phyloP scores from a whole-genome alignment of 2,797 vertebrate genomes.

The Hydrophis major region DNA sequence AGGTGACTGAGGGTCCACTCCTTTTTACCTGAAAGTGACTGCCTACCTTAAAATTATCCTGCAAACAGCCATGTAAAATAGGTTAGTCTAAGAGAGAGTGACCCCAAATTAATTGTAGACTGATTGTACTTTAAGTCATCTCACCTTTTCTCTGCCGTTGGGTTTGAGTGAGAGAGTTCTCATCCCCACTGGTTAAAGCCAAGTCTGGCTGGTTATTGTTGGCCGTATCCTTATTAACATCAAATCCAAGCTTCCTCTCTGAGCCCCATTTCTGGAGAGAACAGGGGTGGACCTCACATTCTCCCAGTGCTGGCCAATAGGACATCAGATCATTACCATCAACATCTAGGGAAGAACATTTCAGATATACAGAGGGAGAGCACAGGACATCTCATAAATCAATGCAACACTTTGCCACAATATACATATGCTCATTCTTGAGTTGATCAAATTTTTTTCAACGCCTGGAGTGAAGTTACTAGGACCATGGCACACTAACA shows the following conservation, averaged over 20 bases:
- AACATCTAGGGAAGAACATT: constrained; percentile 76
- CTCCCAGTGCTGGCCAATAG: constrained; percentile 94
- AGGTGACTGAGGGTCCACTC: not conserved
- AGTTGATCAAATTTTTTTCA: not conserved
- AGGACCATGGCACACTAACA: not conserved
- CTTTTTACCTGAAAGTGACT: not conserved
- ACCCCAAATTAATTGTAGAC: not conserved
- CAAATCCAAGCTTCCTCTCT: constrained; percentile 89
- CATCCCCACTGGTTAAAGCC: constrained; percentile 95
- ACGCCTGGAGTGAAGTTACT: not conserved
- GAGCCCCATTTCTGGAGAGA: constrained; percentile 98
- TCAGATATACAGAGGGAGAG: constrained; percentile 27
- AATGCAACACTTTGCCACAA: not conserved
- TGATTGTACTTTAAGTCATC: fast-evolving
- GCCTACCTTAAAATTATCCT: not conserved
- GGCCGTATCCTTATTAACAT: constrained; percentile 90
- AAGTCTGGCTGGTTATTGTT: constrained; percentile 93
- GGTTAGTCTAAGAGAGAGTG: not conserved
- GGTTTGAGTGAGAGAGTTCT: constrained; percentile 84
- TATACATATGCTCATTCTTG: not conserved
- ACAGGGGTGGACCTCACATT: constrained; percentile 83
- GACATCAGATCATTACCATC: constrained; percentile 96
- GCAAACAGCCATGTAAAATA: not conserved
- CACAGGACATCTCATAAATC: not conserved
- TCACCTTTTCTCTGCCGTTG: constrained; percentile 93